Base-by-base conservation (phyloP, 2,888 invertebrate species). In the Syrista parreyssii region DNA sequence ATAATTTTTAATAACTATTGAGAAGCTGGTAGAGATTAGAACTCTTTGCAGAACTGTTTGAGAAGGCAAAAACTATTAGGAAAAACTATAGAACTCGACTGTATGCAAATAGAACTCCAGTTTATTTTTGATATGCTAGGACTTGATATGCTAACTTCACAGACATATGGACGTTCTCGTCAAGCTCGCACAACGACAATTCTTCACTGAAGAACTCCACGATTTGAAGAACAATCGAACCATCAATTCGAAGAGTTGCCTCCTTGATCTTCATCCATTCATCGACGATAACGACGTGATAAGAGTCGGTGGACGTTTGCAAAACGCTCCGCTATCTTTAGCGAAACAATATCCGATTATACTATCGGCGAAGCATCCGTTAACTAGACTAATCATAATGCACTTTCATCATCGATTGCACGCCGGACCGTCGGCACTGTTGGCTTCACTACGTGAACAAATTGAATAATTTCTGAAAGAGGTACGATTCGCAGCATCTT, bases 351-450 rank as follows among this genome's bases (percentile, higher is more conserved):
- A 72, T 68, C 74, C 76, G 0, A 75, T 81, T 31, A 33, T 81
- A 30, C 73, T 81, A 11, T 34, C 77, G 9, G 68, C 77, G 12
- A 73, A 74, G 30, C 74, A 73, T 72, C 40, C 11, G 23, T 31
- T 81, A 1, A 78, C 79, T 0, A 55, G 40, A 12, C 68, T 79
- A 15, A 76, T 81, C 4, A 78, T 79, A 33, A 68, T 36, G 31
- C 71, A 81, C n/a, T 33, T 15, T 31, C 81, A 83, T 68, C 75
- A 80, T 35, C 73, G 74, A 33, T 36, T 82, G 11, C 83, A 82
- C 30, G 74, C 77, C 12, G 80, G 79, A 35, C 69, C 34, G 34
- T 34, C 34, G 11, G 34, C n/a, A n/a, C n/a, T n/a, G 68, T 68
- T 68, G 30, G 30, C 15, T 30, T 68, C 15, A 68, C 30, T 15